Percentiles rank a stretch among this genome's conserved stretches.
Evolutionary conservation across 2,888 invertebrate species (phyloP).

Genomic region (Mantis religiosa): DNA sequence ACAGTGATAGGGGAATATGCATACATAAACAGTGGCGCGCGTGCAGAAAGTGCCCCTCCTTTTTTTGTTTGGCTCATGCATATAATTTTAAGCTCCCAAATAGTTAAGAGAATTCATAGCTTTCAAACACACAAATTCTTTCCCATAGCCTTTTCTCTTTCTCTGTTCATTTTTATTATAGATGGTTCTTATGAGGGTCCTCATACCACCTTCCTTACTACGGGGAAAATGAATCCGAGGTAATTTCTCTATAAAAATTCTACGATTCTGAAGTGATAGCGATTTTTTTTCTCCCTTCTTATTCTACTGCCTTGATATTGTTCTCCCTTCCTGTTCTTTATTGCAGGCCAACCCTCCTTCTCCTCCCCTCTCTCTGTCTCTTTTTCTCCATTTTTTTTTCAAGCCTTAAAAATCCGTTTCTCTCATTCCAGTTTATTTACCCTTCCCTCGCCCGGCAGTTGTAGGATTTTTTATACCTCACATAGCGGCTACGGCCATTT

Average conservation of each 20-base stretch:
- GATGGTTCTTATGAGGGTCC: not conserved
- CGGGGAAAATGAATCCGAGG: slow-evolving; percentile 29
- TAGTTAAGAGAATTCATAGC: slow-evolving; percentile 21
- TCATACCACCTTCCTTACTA: slow-evolving; percentile 13
- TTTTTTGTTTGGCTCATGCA: slow-evolving; percentile 4
- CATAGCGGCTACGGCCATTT: not conserved
- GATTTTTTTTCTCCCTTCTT: slow-evolving; percentile 24
- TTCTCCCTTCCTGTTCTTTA: slow-evolving; percentile 28
- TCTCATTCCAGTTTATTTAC: slow-evolving; percentile 24
- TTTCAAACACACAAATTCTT: slow-evolving; percentile 20
- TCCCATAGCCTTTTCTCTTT: not conserved
- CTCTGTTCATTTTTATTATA: slow-evolving; percentile 19
- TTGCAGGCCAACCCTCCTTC: slow-evolving; percentile 9
- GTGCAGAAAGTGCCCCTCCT: not conserved
- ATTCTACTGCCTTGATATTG: slow-evolving; percentile 23
- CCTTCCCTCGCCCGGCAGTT: slow-evolving; percentile 1
- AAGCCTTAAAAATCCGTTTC: slow-evolving; percentile 11
- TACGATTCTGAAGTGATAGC: slow-evolving; percentile 32
- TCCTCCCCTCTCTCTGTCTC: not conserved
- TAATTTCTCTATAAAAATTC: slow-evolving; percentile 33
- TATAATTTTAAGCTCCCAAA: slow-evolving; percentile 16
- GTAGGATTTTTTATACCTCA: not conserved
- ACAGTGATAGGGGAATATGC: not conserved
- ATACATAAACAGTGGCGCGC: not conserved
- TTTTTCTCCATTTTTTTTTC: not conserved